Base-by-base conservation (phyloP, 53 echinoderm and acorn worm species). In the Henricia sp. region DNA sequence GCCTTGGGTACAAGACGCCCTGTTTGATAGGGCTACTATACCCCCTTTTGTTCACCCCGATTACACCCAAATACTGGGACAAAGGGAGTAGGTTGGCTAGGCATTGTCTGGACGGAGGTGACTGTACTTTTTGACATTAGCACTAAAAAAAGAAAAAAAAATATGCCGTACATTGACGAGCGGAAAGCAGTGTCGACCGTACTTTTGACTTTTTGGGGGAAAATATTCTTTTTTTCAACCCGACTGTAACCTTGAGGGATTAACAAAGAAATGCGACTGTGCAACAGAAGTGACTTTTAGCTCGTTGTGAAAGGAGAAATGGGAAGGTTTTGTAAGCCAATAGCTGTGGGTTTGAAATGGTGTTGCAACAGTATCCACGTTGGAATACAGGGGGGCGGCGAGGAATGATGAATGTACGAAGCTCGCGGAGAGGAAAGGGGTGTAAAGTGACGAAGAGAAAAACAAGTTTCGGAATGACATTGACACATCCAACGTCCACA, bases 111-210 rank as follows among this genome's bases (percentile, higher is more conserved):
- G 37, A 2, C 46, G 27, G 10, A 46, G 70, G 70, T 70, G 44
- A 70, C 70, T 70, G 70, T 70, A 70, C 70, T 70, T 70, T 68
- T 41, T 68, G 42, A n/a, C 27, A 25, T 42, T 38, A 38, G 27
- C 29, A 28, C 2, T 4, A 38, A n/a, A n/a, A n/a, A n/a, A n/a
- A n/a, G n/a, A n/a, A n/a, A n/a, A n/a, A n/a, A n/a, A n/a, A n/a
- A n/a, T n/a, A 55, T 12, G 4, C 17, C 55, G 19, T 46, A 10
- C 14, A 10, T 14, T n/a, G 10, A 17, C 17, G 55, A 55, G 55
- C 19, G 70, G 70, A 70, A 43, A 44, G 41, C 27, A 12, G 25
- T 70, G 70, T 14, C 44, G 40, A 9, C 26, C 12, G 28, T 13
- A 43, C 0, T 6, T 26, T 46, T 27, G 29, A 14, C 29, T 29